Evolutionary conservation across 2,888 invertebrate species (phyloP).

Genomic region (Acholoe squamosa): DNA sequence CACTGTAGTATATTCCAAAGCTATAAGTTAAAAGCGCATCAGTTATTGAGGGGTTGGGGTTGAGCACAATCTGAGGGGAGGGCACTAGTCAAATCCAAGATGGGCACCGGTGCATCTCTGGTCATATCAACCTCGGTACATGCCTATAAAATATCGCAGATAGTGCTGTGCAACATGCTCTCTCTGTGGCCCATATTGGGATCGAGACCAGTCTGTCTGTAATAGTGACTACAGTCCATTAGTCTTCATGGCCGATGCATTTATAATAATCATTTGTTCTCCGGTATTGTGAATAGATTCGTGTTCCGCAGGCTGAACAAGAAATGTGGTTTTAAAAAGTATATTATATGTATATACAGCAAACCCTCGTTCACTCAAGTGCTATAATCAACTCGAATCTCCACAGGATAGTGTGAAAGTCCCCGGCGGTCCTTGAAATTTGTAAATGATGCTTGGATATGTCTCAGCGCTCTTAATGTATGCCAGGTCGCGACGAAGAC

Average conservation of each 20-base stretch:
- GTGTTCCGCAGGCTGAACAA: conserved; percentile 21
- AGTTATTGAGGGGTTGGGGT: too few species aligned
- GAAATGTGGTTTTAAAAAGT: conserved; percentile 16
- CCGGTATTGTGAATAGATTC: not conserved
- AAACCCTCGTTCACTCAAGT: conserved; percentile 35
- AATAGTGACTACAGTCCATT: conserved; percentile 4
- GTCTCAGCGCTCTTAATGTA: not conserved
- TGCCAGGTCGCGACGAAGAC: not conserved
- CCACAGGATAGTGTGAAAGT: not conserved
- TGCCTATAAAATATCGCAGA: too few species aligned
- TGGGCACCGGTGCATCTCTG: too few species aligned
- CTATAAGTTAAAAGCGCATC: too few species aligned
- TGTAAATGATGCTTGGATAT: not conserved
- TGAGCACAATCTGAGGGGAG: too few species aligned
- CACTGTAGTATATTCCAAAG: too few species aligned
- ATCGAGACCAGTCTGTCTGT: not conserved
- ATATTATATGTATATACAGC: conserved; percentile 9
- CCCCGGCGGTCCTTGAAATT: not conserved
- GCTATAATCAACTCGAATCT: not conserved
- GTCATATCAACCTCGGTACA: too few species aligned
- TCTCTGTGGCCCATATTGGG: not conserved
- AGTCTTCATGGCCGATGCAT: not conserved
- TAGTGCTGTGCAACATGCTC: too few species aligned
- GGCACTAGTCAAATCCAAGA: too few species aligned
- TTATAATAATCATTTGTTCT: conserved; percentile 28